Percentiles rank a stretch among this genome's conserved stretches.
phyloP scores from a whole-genome alignment of 2,888 invertebrate species.

The Tyria jacobaeae region DNA sequence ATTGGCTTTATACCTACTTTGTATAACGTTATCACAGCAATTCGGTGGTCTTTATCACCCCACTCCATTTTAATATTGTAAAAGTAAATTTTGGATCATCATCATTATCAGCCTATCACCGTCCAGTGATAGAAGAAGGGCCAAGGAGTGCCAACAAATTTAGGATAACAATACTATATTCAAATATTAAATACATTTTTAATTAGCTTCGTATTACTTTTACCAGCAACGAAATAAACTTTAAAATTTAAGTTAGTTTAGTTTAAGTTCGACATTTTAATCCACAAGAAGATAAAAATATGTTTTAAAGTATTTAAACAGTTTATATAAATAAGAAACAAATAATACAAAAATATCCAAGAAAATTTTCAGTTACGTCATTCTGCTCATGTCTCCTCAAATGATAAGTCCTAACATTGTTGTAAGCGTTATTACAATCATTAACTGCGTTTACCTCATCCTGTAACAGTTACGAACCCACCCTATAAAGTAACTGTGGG shows the following conservation, averaged over 20 bases:
- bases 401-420: constrained; percentile 19
- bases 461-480: constrained; percentile 26
- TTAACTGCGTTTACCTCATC: constrained; percentile 39
- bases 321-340: not conserved
- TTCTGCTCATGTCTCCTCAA: constrained; percentile 12
- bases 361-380: constrained; percentile 11
- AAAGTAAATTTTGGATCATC: too few species aligned
- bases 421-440: constrained; percentile 56
- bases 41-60: too few species aligned
- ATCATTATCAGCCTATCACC: too few species aligned
- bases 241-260: too few species aligned
- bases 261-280: not conserved
- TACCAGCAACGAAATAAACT: not conserved
- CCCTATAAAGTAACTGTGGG: constrained; percentile 70
- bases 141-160: too few species aligned
- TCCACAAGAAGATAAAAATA: not conserved
- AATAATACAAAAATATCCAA: not conserved
- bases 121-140: too few species aligned
- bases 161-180: too few species aligned
- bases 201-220: too few species aligned
- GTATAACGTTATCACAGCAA: too few species aligned
- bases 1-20: too few species aligned
- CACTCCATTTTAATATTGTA: too few species aligned
- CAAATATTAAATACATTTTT: too few species aligned
- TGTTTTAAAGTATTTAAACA: not conserved